Base-by-base conservation (phyloP, 2,797 vertebrate genomes). In the Dendrocincla tyrannina region DNA sequence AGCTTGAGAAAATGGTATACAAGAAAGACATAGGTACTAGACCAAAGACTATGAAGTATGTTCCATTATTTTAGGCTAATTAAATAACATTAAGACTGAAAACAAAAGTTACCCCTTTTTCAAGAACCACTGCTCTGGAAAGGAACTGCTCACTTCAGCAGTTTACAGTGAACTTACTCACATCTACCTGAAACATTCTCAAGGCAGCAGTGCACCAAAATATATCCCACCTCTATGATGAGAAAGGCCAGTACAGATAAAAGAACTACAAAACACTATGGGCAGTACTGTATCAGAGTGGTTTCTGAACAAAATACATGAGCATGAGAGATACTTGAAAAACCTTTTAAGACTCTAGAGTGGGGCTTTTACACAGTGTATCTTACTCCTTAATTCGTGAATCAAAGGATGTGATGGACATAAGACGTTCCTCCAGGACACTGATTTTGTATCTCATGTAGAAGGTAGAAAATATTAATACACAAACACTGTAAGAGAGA, bases 401-500 rank as follows among this genome's bases (percentile, higher is more conserved):
- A 52, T 99, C 98, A 47, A 97, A 32, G 32, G 98, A 97, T n/a
- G 98, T 96, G 8, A 99, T 97, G 4, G 98, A 97, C 10, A 97
- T 96, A 89, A 99, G 98, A 19, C 95, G 98, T 67, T 99, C 98
- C 95, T 99, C 99, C 97, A 99, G 93, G 27, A 98, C 96, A 50
- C 97, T 83, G 91, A 99, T 99, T 97, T 99, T 99, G 10, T 99
- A 98, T 60, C 98, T 98, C 98, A 99, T 98, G 96, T 99, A 99
- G 96, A 99, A 98, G 60, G 99, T 99, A 2, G 99, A 99, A 93
- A 99, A 46, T 85, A 99, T 97, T 81, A 99, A 97, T 44, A 98
- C 55, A 78, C 98, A 99, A 89, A 99, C 98, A 27, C 99, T 99
- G 97, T 39, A 91, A 87, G 42, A 91, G 59, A 96, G 17, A 47